A percentile compares a stretch with the other conserved stretches of the same genome.
Evolutionary conservation across 2,888 invertebrate genomes (phyloP).

Genomic region (Acronicta leporina): DNA sequence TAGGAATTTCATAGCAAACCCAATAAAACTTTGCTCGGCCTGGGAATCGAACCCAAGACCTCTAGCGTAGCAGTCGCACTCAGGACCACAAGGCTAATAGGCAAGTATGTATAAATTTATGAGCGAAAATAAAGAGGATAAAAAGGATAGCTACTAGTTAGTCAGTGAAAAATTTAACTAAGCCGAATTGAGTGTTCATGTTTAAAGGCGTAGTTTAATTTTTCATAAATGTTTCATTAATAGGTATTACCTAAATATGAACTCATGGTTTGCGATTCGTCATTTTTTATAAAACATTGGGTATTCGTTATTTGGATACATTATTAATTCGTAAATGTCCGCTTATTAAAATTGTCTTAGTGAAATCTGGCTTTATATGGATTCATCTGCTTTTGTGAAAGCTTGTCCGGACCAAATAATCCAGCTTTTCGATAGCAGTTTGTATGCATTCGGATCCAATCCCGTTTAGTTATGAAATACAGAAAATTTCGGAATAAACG

Average conservation of each 20-base stretch:
- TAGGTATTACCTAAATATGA: not conserved
- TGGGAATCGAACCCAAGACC: no score
- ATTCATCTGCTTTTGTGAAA: conserved; percentile 2
- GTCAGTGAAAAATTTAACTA: no score
- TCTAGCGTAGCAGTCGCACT: no score
- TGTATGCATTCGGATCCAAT: not conserved
- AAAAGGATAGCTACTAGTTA: no score
- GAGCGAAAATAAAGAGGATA: no score
- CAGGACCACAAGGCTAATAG: no score
- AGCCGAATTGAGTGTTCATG: no score
- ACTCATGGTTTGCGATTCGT: not conserved
- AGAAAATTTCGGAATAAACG: not conserved
- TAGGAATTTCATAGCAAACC: no score
- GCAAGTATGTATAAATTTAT: no score
- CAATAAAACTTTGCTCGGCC: no score
- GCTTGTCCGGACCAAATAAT: not conserved
- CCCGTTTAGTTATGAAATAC: not conserved
- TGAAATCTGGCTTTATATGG: conserved; percentile 1
- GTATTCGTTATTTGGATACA: not conserved
- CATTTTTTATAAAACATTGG: not conserved
- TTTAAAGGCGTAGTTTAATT: no score
- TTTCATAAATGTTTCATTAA: not conserved
- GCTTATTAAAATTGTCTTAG: conserved; percentile 7
- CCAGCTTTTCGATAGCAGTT: not conserved
- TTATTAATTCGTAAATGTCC: not conserved